Conservation (phyloP, 2,797 vertebrate genomes). For the Ibycter americanus region DNA sequence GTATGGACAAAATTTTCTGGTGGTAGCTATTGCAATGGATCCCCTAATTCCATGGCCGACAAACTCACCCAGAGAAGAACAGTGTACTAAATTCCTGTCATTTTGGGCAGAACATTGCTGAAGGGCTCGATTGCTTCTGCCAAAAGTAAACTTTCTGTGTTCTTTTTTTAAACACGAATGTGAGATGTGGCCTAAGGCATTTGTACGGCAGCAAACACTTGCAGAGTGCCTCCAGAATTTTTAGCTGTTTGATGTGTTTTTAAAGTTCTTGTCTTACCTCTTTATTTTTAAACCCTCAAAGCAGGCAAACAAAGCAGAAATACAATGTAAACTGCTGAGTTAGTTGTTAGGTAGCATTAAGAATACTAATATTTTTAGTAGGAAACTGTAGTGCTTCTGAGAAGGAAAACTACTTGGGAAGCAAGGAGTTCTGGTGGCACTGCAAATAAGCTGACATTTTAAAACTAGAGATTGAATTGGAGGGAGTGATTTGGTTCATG, state of each 20-base stretch:
- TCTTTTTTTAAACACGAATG: neutral
- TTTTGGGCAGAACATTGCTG: neutral
- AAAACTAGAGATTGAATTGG: neutral
- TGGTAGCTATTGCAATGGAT: neutral
- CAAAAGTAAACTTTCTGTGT: neutral
- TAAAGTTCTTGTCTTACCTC: neutral
- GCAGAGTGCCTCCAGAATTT: neutral
- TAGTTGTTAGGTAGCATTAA: neutral
- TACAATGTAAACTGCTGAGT: neutral
- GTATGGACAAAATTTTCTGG: neutral
- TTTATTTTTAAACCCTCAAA: neutral
- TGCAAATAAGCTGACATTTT: neutral
- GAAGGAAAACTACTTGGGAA: neutral
- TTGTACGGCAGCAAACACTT: neutral
- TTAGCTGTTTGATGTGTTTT: neutral
- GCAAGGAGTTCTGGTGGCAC: neutral
- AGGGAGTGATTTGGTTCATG: neutral
- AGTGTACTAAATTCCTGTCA: neutral
- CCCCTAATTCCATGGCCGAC: neutral
- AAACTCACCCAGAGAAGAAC: neutral
- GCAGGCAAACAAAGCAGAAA: neutral
- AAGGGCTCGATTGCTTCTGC: neutral
- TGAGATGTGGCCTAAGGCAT: rapidly evolving
- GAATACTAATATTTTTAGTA: neutral
- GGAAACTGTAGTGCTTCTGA: neutral